Percentiles rank a stretch among this genome's conserved stretches.
phyloP scores from a whole-genome alignment of 2,888 invertebrate genomes.

The Argyra leucocephala region DNA sequence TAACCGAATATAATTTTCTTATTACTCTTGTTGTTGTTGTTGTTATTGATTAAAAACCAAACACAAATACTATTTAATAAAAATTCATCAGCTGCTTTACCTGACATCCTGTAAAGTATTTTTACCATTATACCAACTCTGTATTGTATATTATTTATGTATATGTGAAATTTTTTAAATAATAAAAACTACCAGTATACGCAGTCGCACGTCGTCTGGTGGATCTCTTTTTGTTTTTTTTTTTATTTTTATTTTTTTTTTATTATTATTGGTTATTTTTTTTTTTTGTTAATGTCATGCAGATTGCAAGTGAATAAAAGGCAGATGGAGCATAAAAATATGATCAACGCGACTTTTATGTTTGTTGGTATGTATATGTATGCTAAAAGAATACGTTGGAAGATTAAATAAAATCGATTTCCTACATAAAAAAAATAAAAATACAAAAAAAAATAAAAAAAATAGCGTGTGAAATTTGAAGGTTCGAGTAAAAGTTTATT shows the following conservation, averaged over 20 bases:
- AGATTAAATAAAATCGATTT: conserved; percentile 6
- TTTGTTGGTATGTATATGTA: background rate
- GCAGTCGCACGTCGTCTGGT: conserved; percentile 6
- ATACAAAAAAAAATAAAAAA: background rate
- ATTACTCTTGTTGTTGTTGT: too few species aligned
- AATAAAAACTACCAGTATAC: conserved; percentile 1
- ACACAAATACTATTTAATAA: too few species aligned
- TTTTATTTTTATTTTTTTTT: background rate
- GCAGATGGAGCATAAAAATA: conserved; percentile 2
- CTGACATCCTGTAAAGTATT: background rate
- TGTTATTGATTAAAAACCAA: too few species aligned
- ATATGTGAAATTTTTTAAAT: background rate
- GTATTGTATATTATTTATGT: background rate
- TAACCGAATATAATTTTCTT: too few species aligned
- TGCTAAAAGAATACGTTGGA: background rate
- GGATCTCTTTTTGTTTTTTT: background rate
- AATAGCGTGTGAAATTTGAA: background rate
- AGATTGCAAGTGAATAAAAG: conserved; percentile 1
- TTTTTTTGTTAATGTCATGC: background rate
- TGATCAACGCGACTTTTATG: background rate
- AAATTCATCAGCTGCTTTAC: conserved; percentile 6
- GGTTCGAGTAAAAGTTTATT: background rate
- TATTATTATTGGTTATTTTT: background rate
- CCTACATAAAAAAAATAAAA: background rate
- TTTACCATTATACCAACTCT: background rate